Evolutionary conservation across 1,140 invertebrate species (phyloP).

Genomic region (Ceratina calcarata): DNA sequence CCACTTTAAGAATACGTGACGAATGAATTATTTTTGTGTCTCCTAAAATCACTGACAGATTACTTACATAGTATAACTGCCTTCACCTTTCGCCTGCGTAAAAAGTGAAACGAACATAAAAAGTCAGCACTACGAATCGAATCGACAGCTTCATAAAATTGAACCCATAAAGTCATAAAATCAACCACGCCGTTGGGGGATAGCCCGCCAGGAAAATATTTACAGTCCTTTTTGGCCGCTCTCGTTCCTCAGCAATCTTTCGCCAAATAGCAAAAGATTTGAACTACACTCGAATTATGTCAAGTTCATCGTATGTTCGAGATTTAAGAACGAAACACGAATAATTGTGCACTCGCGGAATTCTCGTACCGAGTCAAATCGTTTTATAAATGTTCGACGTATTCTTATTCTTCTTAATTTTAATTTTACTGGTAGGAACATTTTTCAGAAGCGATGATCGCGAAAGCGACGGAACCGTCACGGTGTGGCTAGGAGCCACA

Average conservation of each 20-base stretch:
- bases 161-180: conserved; percentile 79
- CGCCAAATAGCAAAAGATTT: conserved; percentile 51
- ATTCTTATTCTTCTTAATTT: not conserved
- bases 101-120: conserved; percentile 60
- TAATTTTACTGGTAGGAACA: too few species aligned
- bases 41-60: conserved; percentile 17
- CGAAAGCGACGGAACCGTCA: conserved; percentile 7
- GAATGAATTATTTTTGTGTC: conserved; percentile 1
- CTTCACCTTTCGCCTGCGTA: conserved; percentile 21
- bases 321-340: not conserved
- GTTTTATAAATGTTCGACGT: too few species aligned
- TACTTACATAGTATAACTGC: not conserved
- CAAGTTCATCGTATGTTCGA: too few species aligned
- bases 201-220: conserved; percentile 71
- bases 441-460: not conserved
- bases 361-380: too few species aligned
- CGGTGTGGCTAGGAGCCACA: conserved; percentile 14
- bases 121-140: conserved; percentile 72
- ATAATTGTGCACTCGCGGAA: too few species aligned
- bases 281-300: conserved; percentile 20
- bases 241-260: conserved; percentile 59
- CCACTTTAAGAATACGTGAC: too few species aligned
- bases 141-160: conserved; percentile 80
- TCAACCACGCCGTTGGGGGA: conserved; percentile 69
- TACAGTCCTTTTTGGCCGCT: conserved; percentile 71